Conservation (phyloP, 2,797 vertebrate genomes). For the Telmatherina bonti region DNA sequence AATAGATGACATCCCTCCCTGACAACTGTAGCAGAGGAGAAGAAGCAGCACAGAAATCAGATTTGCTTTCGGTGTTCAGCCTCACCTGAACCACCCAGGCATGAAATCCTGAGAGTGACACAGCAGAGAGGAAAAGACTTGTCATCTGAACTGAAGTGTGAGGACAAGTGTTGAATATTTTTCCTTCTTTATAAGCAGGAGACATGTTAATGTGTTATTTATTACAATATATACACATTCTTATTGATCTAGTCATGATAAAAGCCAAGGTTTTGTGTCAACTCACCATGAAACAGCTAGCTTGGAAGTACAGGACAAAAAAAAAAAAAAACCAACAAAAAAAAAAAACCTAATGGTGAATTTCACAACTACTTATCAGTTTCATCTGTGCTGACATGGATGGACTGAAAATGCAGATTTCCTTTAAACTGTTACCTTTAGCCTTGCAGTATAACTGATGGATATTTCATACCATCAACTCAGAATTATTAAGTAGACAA, state of each 20-base stretch:
- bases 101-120: slow-evolving; percentile 37
- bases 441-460: neutral
- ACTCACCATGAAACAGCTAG: neutral
- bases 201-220: neutral
- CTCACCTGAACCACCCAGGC: slow-evolving; percentile 36
- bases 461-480: neutral
- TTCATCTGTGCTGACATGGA: neutral
- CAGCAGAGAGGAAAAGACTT: slow-evolving; percentile 5
- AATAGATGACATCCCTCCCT: slow-evolving; percentile 7
- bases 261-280: neutral
- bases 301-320: neutral
- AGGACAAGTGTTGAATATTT: neutral
- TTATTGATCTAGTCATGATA: neutral
- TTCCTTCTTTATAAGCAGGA: neutral
- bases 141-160: slow-evolving; percentile 1
- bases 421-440: neutral
- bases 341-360: neutral
- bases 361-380: neutral
- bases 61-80: slow-evolving; percentile 29
- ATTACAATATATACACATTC: neutral
- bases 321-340: too few relatives aligned
- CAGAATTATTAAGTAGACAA: neutral
- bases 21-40: neutral
- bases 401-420: too few relatives aligned
- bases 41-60: slow-evolving; percentile 29